Conservation (phyloP, 1,140 invertebrate genomes). For the Orius insidiosus region DNA sequence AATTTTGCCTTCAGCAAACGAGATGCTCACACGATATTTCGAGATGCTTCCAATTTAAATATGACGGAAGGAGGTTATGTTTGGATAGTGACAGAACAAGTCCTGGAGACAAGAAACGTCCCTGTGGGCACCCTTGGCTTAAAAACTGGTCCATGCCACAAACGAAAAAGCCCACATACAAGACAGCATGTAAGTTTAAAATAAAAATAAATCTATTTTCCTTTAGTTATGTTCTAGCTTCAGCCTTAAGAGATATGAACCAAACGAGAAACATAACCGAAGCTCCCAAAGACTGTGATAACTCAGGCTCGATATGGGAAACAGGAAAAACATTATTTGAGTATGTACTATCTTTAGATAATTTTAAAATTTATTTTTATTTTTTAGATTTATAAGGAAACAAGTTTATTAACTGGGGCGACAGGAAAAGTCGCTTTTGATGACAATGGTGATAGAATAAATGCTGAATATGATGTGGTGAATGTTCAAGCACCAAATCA, state of each 20-base stretch:
- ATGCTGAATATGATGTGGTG: conserved; percentile 83
- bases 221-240: conserved; percentile 65
- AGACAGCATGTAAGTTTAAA: conserved; percentile 56
- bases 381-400: conserved; percentile 33
- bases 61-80: conserved; percentile 83
- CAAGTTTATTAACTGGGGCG: conserved; percentile 48
- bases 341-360: conserved; percentile 31
- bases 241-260: conserved; percentile 74
- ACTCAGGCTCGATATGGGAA: conserved; percentile 75
- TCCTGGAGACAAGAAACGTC: conserved; percentile 64
- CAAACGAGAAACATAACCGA: conserved; percentile 65
- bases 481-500: conserved; percentile 53
- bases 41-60: conserved; percentile 66
- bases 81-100: conserved; percentile 96
- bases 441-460: conserved; percentile 82
- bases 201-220: conserved; percentile 2
- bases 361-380: too few relatives aligned
- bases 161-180: conserved; percentile 77
- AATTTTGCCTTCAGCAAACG: conserved; percentile 42
- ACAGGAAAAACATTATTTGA: conserved; percentile 68
- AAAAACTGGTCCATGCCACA: conserved; percentile 68
- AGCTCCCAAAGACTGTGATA: conserved; percentile 78
- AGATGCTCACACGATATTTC: conserved; percentile 79
- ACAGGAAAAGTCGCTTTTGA: conserved; percentile 85
- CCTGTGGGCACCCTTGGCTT: conserved; percentile 77